Percentiles rank a stretch among this genome's conserved stretches.
These are phyloP conservation scores for Eclectus roratus DNA, from an alignment of 2,113 vertebrate species.

Conservation along the genomic window DNA sequence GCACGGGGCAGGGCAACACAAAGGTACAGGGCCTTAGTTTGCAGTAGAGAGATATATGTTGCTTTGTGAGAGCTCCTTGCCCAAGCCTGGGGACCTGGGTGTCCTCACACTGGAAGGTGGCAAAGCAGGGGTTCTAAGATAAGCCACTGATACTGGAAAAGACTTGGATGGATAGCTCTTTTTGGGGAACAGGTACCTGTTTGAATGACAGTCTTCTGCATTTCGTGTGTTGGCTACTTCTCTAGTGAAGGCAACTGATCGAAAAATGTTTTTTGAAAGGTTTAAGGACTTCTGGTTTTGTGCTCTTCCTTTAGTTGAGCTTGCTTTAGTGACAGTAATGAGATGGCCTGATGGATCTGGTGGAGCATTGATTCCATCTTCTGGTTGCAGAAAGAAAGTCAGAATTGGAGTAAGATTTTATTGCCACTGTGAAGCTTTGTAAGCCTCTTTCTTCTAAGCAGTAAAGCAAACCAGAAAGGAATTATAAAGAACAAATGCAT, in stretches of 20 bases:
- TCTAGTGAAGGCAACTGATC: not conserved
- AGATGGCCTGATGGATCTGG: not conserved
- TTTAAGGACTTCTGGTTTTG: not conserved
- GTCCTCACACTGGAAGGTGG: not conserved
- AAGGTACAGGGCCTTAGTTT: not conserved
- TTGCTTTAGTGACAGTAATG: not conserved
- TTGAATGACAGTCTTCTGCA: not conserved
- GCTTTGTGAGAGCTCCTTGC: not conserved
- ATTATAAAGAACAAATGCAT: constrained; percentile 42
- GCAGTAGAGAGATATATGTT: not conserved
- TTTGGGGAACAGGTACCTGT: not conserved
- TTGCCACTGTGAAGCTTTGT: not conserved
- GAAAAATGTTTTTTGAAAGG: not conserved
- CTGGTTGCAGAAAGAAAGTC: not conserved
- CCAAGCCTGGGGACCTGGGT: not conserved
- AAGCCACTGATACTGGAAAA: not conserved
- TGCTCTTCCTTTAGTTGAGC: not conserved
- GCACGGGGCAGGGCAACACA: accelerated
- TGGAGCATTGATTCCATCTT: constrained; percentile 31
- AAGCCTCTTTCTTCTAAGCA: not conserved
- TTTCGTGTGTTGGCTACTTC: not conserved
- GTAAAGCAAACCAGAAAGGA: constrained; percentile 16
- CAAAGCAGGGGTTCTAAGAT: not conserved
- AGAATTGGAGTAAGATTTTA: not conserved
- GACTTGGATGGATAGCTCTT: accelerated